Conservation (phyloP, 2,113 vertebrate species). For the Hippocampus mohnikei region DNA sequence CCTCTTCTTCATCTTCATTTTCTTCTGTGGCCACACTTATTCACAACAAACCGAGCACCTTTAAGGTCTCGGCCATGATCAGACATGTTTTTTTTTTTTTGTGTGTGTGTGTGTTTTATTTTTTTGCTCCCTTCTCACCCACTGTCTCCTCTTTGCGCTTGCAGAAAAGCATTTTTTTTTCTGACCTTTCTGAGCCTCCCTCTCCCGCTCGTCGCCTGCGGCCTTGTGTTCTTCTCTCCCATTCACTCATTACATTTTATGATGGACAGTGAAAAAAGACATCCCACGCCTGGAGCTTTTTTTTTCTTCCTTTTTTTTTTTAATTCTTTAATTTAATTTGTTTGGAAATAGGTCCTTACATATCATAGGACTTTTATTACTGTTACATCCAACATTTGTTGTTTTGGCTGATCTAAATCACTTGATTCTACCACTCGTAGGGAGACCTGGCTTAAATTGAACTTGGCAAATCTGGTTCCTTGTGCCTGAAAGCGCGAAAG, state of each 20-base stretch:
- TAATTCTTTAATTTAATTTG: background rate
- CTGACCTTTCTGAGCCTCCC: slow-evolving; percentile 20
- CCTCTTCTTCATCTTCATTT: slow-evolving; percentile 20
- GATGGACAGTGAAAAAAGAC: slow-evolving; percentile 19
- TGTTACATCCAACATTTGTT: no score
- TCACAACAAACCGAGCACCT: slow-evolving; percentile 27
- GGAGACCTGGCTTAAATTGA: background rate
- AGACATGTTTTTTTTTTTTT: slow-evolving; percentile 20
- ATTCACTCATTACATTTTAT: slow-evolving; percentile 29
- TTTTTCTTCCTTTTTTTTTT: background rate
- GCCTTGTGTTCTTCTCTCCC: slow-evolving; percentile 24
- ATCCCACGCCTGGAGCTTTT: slow-evolving; percentile 20
- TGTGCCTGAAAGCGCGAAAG: background rate
- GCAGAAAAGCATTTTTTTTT: slow-evolving; percentile 27
- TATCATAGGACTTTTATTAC: no score
- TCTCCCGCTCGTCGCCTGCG: slow-evolving; percentile 5
- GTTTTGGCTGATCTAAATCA: background rate
- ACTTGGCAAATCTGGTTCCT: background rate
- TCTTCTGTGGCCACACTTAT: slow-evolving; percentile 25
- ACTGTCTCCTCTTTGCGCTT: slow-evolving; percentile 15
- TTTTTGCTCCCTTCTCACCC: slow-evolving; percentile 1
- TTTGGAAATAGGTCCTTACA: no score
- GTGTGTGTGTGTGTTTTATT: no score
- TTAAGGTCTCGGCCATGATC: slow-evolving; percentile 31
- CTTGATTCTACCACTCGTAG: background rate